These are phyloP conservation scores for Paraplagusia blochii DNA, from an alignment of 2,113 vertebrate genomes.

Conservation along the genomic window DNA sequence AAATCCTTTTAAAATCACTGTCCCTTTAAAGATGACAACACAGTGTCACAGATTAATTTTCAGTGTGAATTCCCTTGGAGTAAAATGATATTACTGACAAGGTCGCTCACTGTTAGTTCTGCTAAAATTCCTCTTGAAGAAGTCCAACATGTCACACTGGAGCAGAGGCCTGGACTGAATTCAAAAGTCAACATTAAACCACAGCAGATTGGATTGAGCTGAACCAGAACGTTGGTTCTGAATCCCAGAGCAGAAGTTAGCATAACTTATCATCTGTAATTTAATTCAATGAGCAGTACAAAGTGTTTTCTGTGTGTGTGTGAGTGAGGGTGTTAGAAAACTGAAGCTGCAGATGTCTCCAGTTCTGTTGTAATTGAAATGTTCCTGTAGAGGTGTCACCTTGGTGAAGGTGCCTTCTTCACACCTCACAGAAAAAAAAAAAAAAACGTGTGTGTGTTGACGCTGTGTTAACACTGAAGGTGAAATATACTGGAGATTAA, in stretches of 20 bases:
- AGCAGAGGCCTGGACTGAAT: slow-evolving; percentile 24
- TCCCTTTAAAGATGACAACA: neutral
- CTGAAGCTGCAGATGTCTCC: neutral
- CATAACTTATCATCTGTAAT: slow-evolving; percentile 31
- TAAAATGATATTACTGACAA: slow-evolving; percentile 3
- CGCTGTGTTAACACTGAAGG: neutral
- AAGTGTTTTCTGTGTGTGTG: slow-evolving; percentile 9
- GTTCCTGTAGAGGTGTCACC: slow-evolving; percentile 9
- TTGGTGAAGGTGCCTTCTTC: slow-evolving; percentile 8
- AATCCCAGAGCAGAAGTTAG: slow-evolving; percentile 20
- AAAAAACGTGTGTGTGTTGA: neutral
- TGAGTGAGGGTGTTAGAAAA: slow-evolving; percentile 3
- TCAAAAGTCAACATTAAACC: slow-evolving; percentile 37
- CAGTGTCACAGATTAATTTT: neutral
- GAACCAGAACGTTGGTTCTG: slow-evolving; percentile 21
- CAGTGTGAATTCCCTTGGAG: neutral
- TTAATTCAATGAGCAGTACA: slow-evolving; percentile 10
- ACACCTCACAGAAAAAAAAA: slow-evolving; percentile 7
- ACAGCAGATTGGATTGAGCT: slow-evolving; percentile 15
- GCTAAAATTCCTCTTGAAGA: slow-evolving; percentile 25
- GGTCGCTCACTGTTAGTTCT: slow-evolving; percentile 1
- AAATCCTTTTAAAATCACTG: neutral
- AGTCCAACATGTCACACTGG: neutral
- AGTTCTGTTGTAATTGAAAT: neutral
- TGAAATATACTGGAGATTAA: neutral